These are phyloP conservation scores for Python bivittatus DNA, from an alignment of 2,113 vertebrate species.

Conservation along the genomic window DNA sequence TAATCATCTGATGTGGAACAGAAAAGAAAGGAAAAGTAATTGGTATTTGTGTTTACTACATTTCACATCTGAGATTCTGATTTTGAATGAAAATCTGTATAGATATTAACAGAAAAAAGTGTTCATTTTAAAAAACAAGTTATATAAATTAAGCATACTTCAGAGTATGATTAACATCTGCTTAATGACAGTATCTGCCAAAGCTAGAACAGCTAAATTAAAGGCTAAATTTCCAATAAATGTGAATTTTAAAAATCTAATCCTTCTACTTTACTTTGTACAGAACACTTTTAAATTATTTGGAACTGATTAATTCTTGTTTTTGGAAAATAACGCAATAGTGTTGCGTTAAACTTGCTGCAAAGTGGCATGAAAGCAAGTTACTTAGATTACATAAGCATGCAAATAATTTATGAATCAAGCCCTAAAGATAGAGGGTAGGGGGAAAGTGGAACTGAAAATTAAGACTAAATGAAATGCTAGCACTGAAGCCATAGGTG, in stretches of 20 bases:
- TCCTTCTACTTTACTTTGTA: not conserved
- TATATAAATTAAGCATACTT: not conserved
- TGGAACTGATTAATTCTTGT: not conserved
- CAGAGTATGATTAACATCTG: not conserved
- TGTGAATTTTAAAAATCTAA: not conserved
- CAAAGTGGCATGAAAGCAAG: slow-evolving; percentile 8
- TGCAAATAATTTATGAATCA: slow-evolving; percentile 30
- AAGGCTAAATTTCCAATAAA: not conserved
- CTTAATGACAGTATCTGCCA: not conserved
- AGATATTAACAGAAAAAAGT: not conserved
- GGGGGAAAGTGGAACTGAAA: slow-evolving; percentile 19
- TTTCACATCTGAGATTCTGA: not conserved
- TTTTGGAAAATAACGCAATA: not conserved
- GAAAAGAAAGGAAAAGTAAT: not conserved
- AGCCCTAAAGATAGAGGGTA: slow-evolving; percentile 38
- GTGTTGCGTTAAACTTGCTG: slow-evolving; percentile 9
- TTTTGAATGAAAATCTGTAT: not conserved
- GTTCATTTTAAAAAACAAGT: not conserved
- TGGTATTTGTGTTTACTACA: not conserved
- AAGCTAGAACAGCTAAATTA: not conserved
- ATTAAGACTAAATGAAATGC: slow-evolving; percentile 35
- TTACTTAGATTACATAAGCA: not conserved
- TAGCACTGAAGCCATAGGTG: slow-evolving; percentile 20
- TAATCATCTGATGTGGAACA: not conserved
- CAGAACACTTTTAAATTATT: not conserved